Evolutionary conservation across 2,888 invertebrate species (phyloP), one percentile per base, ranked within the genome.

Genomic region (Drosophila infuscata): DNA sequence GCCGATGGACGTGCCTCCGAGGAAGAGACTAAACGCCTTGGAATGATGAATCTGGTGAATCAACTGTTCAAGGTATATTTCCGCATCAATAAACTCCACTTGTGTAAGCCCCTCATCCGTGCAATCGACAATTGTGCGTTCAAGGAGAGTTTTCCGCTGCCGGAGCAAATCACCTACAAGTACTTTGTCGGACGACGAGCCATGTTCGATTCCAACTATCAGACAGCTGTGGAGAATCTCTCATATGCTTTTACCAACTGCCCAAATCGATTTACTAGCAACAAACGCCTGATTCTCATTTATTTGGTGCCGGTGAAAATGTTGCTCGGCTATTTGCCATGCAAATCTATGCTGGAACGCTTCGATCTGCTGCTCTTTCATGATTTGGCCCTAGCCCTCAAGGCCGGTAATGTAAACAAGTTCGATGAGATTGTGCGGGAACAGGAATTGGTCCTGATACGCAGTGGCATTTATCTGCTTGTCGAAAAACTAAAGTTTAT

Each of bases 201-300:
- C 3, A 99, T 99, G 98, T 99, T 99, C 92, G 99, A 99, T 93
- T 98, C 98, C 64, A 98, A 99, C 92, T 98, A 98, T 91, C 96
- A 96, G 92, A 95, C 96, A 93, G 99, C 99, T 30, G 98, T 99
- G 92, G 97, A 98, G 91, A 97, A 96, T 91, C 93, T 99, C 30
- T 96, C 97, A 0, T 99, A 96, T 93, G 99, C 99, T 0, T 99
- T 99, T 92, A 95, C 96, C 91, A 96, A 97, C 89, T 99, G 99
- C 89, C 98, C 98, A 82, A 94, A 94, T 72, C 94, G 95, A 63
- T 97, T 96, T 71, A 94, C 94, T 65, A 97, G 96, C 89, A 99
- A 99, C 93, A 99, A 99, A 71, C 90, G 97, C 71, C 94, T 98
- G 49, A 99, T 99, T 88, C 94, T 99, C 8, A 98, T 98, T 65